Base-by-base conservation (phyloP, 1,140 invertebrate genomes). In the Ips typographus region DNA sequence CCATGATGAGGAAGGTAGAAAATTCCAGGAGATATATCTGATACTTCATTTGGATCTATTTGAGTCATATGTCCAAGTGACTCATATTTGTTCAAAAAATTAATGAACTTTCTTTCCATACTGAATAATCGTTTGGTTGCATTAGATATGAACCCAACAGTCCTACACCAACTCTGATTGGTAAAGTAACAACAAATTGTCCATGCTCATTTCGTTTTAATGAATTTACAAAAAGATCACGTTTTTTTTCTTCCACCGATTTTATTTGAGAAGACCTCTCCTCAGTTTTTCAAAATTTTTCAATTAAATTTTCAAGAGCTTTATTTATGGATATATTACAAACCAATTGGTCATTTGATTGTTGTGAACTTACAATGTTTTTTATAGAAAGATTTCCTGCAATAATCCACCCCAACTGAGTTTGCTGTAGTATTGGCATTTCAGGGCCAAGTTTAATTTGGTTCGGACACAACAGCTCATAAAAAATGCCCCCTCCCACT, bases 1-100 rank as follows among this genome's bases (percentile, higher is more conserved):
- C 73, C 72, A 49, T 81, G 80, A 70, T 84, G 81, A 4, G 82
- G 80, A n/a, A 83, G 53, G n/a, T 59, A 62, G 37, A 55, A 69
- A 37, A 43, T 44, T 4, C 6, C 6, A 4, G 37, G 39, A 7
- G 37, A 58, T 43, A 37, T 43, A 22, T 3, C 22, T 22, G 22
- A 22, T 22, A 22, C 22, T 22, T 22, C 36, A 42, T 60, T 42
- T 22, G 7, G 3, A 8, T 44, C 7, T n/a, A 44, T 4, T 36
- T 42, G n/a, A 60, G 42, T 60, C 7, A 60, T 60, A 22, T 22
- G 22, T 22, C 22, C 22, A 22, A 22, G 22, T 0, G 22, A 22
- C 22, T 22, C 22, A 22, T 8, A 22, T 60, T 60, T 0, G 58
- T 39, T 58, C 40, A 5, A 47, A 47, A 47, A 47, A 5, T 58